phyloP scores from a whole-genome alignment of 2,888 invertebrate genomes.

The Allolobophora icterica region DNA sequence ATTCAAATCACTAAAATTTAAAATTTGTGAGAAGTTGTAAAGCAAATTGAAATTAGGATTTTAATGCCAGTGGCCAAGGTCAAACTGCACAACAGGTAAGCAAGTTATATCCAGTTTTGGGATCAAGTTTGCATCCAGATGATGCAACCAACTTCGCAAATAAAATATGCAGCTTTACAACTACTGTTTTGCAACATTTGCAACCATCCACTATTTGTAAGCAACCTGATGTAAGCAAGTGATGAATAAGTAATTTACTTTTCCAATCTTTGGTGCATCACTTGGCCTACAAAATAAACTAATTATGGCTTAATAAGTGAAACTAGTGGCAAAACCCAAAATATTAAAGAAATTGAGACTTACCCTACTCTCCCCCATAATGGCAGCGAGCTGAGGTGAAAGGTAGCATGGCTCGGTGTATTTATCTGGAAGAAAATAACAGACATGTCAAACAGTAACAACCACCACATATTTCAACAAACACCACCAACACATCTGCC shows the following conservation, averaged over 20 bases:
- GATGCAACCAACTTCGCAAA: too few relatives aligned
- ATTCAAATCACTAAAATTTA: too few relatives aligned
- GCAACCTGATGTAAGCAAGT: neutral
- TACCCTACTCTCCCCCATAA: constrained; percentile 78
- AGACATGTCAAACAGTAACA: neutral
- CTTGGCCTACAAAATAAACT: neutral
- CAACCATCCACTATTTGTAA: neutral
- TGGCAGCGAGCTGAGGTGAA: constrained; percentile 82
- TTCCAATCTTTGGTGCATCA: neutral
- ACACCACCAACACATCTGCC: too few relatives aligned
- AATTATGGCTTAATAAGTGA: neutral
- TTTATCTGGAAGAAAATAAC: constrained; percentile 66
- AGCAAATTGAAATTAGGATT: too few relatives aligned
- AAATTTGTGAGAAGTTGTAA: too few relatives aligned
- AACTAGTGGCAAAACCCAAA: neutral
- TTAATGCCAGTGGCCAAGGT: too few relatives aligned
- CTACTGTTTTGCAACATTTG: neutral
- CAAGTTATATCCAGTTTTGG: too few relatives aligned
- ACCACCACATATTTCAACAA: neutral
- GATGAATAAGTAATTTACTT: neutral
- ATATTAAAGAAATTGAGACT: constrained; percentile 26
- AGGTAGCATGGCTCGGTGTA: constrained; percentile 85
- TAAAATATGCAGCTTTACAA: too few relatives aligned
- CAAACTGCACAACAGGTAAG: too few relatives aligned
- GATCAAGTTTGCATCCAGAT: too few relatives aligned